phyloP scores from a whole-genome alignment of 2,888 invertebrate genomes.

The Amaurobius ferox region DNA sequence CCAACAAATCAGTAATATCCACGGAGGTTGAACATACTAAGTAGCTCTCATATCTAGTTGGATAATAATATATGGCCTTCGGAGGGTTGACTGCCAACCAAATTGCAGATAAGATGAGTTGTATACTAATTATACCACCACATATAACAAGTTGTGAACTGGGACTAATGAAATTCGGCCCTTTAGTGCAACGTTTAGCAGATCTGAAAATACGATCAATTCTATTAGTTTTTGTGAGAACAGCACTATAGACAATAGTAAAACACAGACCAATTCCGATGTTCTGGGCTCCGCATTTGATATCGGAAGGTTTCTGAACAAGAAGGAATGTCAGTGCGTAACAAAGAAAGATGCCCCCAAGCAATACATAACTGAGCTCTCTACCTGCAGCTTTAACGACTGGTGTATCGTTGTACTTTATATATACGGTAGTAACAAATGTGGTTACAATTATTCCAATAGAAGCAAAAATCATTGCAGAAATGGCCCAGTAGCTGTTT shows the following conservation, averaged over 20 bases:
- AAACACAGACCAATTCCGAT: constrained; percentile 78
- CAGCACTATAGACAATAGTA: constrained; percentile 78
- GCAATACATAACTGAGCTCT: constrained; percentile 78
- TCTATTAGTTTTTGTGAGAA: constrained; percentile 79
- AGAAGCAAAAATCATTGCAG: constrained; percentile 85
- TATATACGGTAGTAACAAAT: constrained; percentile 77
- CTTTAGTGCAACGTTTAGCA: constrained; percentile 78
- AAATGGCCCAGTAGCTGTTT: constrained; percentile 91
- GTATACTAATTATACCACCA: constrained; percentile 77
- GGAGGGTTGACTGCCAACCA: constrained; percentile 96
- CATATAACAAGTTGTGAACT: constrained; percentile 79
- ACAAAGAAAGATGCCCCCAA: constrained; percentile 78
- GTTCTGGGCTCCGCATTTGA: constrained; percentile 78
- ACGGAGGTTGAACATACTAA: constrained; percentile 92
- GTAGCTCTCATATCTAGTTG: constrained; percentile 93
- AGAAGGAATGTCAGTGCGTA: constrained; percentile 78
- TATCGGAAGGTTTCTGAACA: constrained; percentile 77
- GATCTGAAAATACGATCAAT: constrained; percentile 75
- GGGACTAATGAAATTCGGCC: constrained; percentile 79
- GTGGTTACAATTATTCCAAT: constrained; percentile 77
- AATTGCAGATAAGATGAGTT: constrained; percentile 86
- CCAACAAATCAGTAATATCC: constrained; percentile 84
- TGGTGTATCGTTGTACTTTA: constrained; percentile 77
- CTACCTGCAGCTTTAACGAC: constrained; percentile 79
- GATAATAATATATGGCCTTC: constrained; percentile 91